Percentiles rank a stretch among this genome's conserved stretches.
Evolutionary conservation across 2,888 invertebrate genomes (phyloP).

Genomic region (Synergus umbraculus): DNA sequence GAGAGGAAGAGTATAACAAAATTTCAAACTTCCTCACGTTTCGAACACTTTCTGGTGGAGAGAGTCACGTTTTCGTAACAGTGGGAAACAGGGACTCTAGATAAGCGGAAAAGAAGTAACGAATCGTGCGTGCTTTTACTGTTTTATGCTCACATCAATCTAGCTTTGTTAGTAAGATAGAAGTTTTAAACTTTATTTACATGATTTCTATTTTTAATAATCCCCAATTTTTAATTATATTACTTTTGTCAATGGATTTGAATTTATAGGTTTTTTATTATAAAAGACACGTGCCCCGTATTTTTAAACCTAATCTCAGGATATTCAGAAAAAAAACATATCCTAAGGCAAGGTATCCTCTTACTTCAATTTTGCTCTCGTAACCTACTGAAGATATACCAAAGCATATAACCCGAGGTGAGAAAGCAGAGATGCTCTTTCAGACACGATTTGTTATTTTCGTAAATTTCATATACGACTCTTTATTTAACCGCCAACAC

Average conservation of each 20-base stretch:
- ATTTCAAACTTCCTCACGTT: slow-evolving; percentile 26
- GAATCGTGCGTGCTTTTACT: slow-evolving; percentile 19
- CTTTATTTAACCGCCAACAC: background rate
- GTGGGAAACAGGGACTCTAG: background rate
- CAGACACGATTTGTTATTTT: background rate
- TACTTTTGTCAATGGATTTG: too few relatives aligned
- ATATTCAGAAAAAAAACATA: slow-evolving; percentile 1
- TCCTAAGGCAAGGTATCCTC: slow-evolving; percentile 20
- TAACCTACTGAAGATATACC: slow-evolving; percentile 29
- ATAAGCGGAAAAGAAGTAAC: slow-evolving; percentile 34
- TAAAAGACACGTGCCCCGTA: background rate
- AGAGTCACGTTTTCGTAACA: slow-evolving; percentile 23
- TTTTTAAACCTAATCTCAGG: background rate
- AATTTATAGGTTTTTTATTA: background rate
- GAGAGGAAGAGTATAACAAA: background rate
- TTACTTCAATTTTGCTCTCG: slow-evolving; percentile 30
- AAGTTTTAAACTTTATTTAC: too few relatives aligned
- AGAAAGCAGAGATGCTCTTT: background rate
- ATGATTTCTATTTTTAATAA: too few relatives aligned
- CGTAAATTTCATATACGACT: background rate
- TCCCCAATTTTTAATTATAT: too few relatives aligned
- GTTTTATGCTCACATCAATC: slow-evolving; percentile 27
- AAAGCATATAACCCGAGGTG: slow-evolving; percentile 38
- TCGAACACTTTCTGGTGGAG: background rate
- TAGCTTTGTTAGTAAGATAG: background rate